phyloP scores from a whole-genome alignment of 2,113 vertebrate species.

The Siniperca chuatsi region DNA sequence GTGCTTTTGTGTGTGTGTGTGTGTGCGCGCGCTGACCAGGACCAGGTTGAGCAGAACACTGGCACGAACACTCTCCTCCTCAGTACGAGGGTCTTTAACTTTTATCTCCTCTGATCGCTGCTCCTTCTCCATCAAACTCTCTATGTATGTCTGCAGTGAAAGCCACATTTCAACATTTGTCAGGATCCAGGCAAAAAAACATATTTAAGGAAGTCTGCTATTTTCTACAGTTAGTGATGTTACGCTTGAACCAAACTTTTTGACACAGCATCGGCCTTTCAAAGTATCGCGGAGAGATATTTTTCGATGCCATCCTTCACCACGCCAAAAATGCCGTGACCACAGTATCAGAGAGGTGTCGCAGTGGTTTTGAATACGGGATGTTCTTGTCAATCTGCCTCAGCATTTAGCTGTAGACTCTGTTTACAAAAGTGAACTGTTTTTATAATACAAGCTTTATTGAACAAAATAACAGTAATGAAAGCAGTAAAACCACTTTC shows the following conservation, averaged over 20 bases:
- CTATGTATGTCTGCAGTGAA: constrained; percentile 86
- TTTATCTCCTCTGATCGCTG: constrained; percentile 82
- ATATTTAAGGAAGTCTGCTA: not conserved
- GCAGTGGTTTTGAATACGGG: not conserved
- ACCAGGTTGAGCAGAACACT: constrained; percentile 84
- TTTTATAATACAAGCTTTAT: not conserved
- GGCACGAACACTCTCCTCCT: constrained; percentile 83
- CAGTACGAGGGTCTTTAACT: constrained; percentile 87
- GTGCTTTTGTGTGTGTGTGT: constrained; percentile 4
- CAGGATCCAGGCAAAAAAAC: not conserved
- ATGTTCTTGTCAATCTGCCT: not conserved
- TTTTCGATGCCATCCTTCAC: not conserved
- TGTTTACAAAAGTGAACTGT: no score
- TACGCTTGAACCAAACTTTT: not conserved
- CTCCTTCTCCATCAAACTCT: constrained; percentile 86
- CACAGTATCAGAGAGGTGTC: not conserved
- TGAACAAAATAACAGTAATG: not conserved
- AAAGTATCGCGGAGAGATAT: not conserved
- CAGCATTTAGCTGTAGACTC: not conserved
- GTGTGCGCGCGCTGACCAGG: constrained; percentile 78
- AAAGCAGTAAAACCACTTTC: not conserved
- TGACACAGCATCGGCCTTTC: not conserved
- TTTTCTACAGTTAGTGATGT: not conserved
- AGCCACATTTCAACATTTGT: constrained; percentile 1
- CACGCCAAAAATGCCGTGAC: no score